Evolutionary conservation across 2,113 vertebrate genomes (phyloP).

Genomic region (Falco punctatus): DNA sequence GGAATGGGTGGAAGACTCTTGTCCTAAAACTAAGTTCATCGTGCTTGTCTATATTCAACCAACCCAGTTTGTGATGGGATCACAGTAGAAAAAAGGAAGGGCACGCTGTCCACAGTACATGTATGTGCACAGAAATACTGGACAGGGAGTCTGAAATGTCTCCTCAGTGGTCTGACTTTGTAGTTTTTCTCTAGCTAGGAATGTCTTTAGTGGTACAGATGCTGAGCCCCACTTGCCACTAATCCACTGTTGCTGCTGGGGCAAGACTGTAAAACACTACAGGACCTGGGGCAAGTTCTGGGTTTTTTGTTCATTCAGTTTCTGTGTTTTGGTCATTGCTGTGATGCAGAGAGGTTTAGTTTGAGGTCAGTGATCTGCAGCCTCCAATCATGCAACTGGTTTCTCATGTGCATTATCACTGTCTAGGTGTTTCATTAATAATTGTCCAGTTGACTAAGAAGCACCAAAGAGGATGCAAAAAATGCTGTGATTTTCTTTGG

Average conservation of each 20-base stretch:
- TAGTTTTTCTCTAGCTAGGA: neutral
- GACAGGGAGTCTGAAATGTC: neutral
- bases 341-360: neutral
- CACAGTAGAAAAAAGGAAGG: neutral
- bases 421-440: neutral
- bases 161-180: neutral
- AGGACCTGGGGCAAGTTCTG: neutral
- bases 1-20: neutral
- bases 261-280: neutral
- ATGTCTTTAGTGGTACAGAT: neutral
- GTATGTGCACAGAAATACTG: neutral
- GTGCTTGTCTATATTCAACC: neutral
- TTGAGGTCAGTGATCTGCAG: neutral
- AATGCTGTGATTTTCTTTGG: neutral
- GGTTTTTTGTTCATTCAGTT: neutral
- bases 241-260: neutral
- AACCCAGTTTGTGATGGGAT: neutral
- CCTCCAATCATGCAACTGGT: neutral
- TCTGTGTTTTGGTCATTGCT: neutral
- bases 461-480: neutral
- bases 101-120: neutral
- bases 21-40: neutral
- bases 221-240: neutral
- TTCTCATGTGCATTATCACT: neutral
- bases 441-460: neutral